Conservation (phyloP, 2,113 vertebrate species). For the Zapornia atra region DNA sequence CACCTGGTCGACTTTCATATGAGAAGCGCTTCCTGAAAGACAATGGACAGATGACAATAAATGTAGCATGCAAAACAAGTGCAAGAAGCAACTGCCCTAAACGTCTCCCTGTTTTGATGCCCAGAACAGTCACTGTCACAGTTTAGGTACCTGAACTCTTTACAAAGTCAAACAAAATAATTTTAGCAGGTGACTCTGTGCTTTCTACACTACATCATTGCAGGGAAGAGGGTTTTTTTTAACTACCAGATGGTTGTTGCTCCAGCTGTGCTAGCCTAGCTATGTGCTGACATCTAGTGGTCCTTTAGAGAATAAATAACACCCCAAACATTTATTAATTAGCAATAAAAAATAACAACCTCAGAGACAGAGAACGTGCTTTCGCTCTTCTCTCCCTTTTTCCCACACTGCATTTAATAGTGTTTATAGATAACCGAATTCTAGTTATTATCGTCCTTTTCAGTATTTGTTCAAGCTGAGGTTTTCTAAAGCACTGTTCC, state of each 20-base stretch:
- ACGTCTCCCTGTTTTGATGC: neutral
- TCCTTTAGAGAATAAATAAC: neutral
- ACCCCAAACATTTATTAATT: neutral
- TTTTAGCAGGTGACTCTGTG: neutral
- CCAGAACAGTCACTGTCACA: neutral
- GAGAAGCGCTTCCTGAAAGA: neutral
- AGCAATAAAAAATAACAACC: neutral
- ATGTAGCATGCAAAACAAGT: neutral
- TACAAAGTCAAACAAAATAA: neutral
- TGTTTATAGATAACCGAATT: neutral
- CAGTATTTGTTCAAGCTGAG: neutral
- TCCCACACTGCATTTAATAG: neutral
- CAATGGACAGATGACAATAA: neutral
- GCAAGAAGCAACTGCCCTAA: neutral
- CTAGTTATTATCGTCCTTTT: neutral
- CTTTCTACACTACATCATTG: neutral
- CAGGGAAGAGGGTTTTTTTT: neutral
- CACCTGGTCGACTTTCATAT: neutral
- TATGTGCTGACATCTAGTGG: slow-evolving; percentile 76
- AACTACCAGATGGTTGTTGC: slow-evolving; percentile 65
- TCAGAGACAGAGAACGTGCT: neutral
- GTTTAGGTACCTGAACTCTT: neutral
- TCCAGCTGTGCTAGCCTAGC: neutral
- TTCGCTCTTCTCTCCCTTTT: neutral
- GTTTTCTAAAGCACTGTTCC: neutral